A percentile compares a stretch with the other conserved stretches of the same genome.
phyloP scores from a whole-genome alignment of 2,888 invertebrate species.

The Epistrophe grossulariae region DNA sequence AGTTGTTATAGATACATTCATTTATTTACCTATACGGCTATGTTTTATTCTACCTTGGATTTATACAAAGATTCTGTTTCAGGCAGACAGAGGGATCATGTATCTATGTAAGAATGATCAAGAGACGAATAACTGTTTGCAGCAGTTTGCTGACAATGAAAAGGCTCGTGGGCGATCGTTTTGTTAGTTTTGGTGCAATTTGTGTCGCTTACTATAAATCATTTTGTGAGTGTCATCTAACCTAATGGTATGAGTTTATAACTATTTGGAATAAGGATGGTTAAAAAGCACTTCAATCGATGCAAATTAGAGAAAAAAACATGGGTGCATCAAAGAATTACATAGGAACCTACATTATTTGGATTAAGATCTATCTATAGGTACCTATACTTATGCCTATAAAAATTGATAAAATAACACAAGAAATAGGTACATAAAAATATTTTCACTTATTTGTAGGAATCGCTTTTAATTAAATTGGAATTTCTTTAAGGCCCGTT shows the following conservation, averaged over 20 bases:
- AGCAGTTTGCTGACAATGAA: constrained; percentile 48
- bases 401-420: too few relatives aligned
- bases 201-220: constrained; percentile 72
- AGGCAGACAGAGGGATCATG: constrained; percentile 44
- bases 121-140: constrained; percentile 52
- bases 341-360: too few relatives aligned
- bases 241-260: constrained; percentile 14
- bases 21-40: not conserved
- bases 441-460: too few relatives aligned
- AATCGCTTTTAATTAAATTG: too few relatives aligned
- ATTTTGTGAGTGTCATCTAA: constrained; percentile 48
- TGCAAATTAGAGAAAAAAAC: constrained; percentile 5
- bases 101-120: constrained; percentile 24
- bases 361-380: too few relatives aligned
- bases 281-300: constrained; percentile 37
- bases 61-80: constrained; percentile 36
- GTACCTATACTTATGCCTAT: too few relatives aligned
- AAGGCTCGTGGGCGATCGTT: constrained; percentile 60
- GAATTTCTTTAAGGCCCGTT: too few relatives aligned
- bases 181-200: constrained; percentile 57
- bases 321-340: not conserved
- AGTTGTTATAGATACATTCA: constrained; percentile 25
- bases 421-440: too few relatives aligned
- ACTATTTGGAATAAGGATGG: constrained; percentile 32
- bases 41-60: not conserved